Conservation (phyloP, 2,113 vertebrate species). For the Gymnocephalus cernua region DNA sequence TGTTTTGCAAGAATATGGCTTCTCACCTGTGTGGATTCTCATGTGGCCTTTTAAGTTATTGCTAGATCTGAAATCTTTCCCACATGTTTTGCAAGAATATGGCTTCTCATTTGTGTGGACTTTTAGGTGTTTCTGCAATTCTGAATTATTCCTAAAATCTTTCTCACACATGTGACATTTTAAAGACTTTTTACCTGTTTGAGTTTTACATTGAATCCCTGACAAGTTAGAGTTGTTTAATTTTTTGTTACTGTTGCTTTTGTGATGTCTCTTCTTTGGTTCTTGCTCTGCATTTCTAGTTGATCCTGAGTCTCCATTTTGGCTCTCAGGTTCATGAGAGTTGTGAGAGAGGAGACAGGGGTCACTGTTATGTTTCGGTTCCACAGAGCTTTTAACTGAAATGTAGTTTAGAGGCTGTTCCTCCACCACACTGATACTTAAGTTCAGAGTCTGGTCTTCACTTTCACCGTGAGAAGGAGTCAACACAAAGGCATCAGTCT, state of each 20-base stretch:
- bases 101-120: not conserved
- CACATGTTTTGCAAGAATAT: not conserved
- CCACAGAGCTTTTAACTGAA: not conserved
- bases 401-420: not conserved
- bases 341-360: not conserved
- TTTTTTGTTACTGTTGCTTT: not conserved
- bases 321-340: not conserved
- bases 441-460: not conserved
- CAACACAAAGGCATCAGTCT: not conserved
- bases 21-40: not conserved
- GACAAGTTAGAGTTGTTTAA: not conserved
- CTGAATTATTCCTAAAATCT: not conserved
- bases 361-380: not conserved
- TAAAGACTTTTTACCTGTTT: too few species aligned
- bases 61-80: not conserved
- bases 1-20: not conserved
- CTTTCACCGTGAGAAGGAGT: not conserved
- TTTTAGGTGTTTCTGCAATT: not conserved
- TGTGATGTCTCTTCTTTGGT: not conserved
- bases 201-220: not conserved
- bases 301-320: not conserved
- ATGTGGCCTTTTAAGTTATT: not conserved
- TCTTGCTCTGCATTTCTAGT: not conserved
- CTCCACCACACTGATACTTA: not conserved
- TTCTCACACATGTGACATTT: not conserved